Percentiles rank a stretch among this genome's conserved stretches.
phyloP scores from a whole-genome alignment of 92 coral and sea anemone species.

The Heteractis magnifica region DNA sequence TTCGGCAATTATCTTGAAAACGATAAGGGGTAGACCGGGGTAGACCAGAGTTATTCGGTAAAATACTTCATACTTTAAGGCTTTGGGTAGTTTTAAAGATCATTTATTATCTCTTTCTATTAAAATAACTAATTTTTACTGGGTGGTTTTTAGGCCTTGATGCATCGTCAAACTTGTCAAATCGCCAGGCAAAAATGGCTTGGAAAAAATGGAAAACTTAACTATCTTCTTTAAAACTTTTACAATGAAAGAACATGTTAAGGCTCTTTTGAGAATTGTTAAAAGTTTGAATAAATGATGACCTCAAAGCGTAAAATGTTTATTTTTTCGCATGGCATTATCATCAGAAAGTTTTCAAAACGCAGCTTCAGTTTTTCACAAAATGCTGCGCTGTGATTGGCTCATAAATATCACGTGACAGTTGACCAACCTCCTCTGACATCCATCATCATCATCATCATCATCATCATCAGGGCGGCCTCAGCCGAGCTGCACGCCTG shows the following conservation, averaged over 20 bases:
- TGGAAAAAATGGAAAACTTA: neutral
- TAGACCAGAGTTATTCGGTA: neutral
- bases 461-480: no score
- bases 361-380: neutral
- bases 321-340: neutral
- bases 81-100: neutral
- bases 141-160: neutral
- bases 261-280: neutral
- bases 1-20: conserved; percentile 2
- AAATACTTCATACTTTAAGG: neutral
- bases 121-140: neutral
- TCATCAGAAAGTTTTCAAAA: conserved; percentile 1
- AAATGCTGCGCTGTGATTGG: neutral
- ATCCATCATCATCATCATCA: no score
- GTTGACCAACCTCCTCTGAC: no score
- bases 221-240: neutral
- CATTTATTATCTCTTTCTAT: neutral
- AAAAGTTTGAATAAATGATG: neutral
- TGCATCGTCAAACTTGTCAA: neutral
- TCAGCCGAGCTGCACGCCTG: no score
- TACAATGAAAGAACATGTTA: neutral
- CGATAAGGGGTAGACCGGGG: conserved; percentile 6
- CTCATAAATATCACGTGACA: conserved; percentile 1
- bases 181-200: neutral
- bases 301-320: neutral